These are phyloP conservation scores for Centropyge bicolor DNA, from an alignment of 2,797 vertebrate genomes.

Conservation along the genomic window DNA sequence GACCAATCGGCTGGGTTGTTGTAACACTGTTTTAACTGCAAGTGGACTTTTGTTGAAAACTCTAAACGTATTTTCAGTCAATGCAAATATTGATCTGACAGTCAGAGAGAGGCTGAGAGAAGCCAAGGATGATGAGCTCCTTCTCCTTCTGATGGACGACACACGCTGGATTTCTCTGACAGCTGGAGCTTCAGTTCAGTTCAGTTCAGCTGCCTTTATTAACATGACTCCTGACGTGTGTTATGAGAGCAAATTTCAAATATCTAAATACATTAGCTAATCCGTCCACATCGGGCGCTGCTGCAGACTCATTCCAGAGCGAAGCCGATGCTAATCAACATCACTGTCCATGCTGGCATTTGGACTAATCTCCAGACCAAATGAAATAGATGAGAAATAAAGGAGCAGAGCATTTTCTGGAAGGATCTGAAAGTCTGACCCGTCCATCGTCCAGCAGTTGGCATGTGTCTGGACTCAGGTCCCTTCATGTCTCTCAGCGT, in stretches of 20 bases:
- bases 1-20: background rate
- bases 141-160: background rate
- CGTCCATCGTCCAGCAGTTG: slow-evolving; percentile 58
- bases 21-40: background rate
- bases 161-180: background rate
- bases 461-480: slow-evolving; percentile 41
- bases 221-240: slow-evolving; percentile 23
- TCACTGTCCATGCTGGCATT: slow-evolving; percentile 31
- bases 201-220: slow-evolving; percentile 3
- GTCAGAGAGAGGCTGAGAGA: background rate
- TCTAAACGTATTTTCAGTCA: background rate
- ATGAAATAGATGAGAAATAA: slow-evolving; percentile 62
- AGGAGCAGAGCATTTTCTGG: slow-evolving; percentile 46
- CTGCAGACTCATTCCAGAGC: slow-evolving; percentile 30
- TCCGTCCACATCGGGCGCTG: slow-evolving; percentile 2
- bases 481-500: slow-evolving; percentile 30
- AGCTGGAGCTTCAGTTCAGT: background rate
- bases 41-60: background rate
- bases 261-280: slow-evolving; percentile 25
- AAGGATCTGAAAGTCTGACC: slow-evolving; percentile 56
- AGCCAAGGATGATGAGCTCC: background rate
- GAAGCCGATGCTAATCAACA: slow-evolving; percentile 56
- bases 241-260: slow-evolving; percentile 33
- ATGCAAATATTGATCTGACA: background rate
- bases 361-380: slow-evolving; percentile 59